Evolutionary conservation across 2,797 vertebrate species (phyloP).

Genomic region (Thalassophryne amazonica): DNA sequence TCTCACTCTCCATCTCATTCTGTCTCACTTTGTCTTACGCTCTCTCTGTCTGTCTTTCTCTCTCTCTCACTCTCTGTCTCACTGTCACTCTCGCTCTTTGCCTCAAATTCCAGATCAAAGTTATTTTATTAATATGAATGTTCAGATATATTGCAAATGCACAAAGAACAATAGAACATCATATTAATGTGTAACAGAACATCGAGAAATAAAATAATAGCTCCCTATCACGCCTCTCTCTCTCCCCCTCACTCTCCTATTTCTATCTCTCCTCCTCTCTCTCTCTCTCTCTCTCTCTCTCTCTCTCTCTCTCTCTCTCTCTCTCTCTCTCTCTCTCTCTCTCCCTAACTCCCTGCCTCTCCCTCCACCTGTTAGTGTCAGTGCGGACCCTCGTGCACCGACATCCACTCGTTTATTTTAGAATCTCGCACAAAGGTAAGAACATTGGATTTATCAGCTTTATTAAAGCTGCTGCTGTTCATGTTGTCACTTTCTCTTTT

Average conservation of each 20-base stretch:
- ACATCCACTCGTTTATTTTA: slow-evolving; percentile 68
- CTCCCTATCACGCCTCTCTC: too few relatives aligned
- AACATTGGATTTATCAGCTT: not conserved
- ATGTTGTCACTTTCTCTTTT: not conserved
- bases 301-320: not conserved
- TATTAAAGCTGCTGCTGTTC: not conserved
- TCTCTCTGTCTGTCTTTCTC: too few relatives aligned
- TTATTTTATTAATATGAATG: too few relatives aligned
- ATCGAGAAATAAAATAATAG: too few relatives aligned
- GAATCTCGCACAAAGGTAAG: slow-evolving; percentile 72
- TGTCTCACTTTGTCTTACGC: too few relatives aligned
- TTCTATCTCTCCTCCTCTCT: not conserved
- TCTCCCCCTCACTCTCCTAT: not conserved
- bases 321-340: not conserved
- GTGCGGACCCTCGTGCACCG: slow-evolving; percentile 53
- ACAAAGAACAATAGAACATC: too few relatives aligned
- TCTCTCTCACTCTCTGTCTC: not conserved
- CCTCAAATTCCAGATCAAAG: too few relatives aligned
- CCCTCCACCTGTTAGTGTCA: slow-evolving; percentile 78
- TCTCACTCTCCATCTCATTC: too few relatives aligned
- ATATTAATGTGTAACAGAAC: too few relatives aligned
- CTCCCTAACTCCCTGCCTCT: slow-evolving; percentile 33
- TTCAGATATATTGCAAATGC: too few relatives aligned
- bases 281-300: slow-evolving; percentile 7
- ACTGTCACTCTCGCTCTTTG: not conserved